A percentile compares a stretch with the other conserved stretches of the same genome.
phyloP scores from a whole-genome alignment of 1,140 invertebrate species.

The Anastatus disparis region DNA sequence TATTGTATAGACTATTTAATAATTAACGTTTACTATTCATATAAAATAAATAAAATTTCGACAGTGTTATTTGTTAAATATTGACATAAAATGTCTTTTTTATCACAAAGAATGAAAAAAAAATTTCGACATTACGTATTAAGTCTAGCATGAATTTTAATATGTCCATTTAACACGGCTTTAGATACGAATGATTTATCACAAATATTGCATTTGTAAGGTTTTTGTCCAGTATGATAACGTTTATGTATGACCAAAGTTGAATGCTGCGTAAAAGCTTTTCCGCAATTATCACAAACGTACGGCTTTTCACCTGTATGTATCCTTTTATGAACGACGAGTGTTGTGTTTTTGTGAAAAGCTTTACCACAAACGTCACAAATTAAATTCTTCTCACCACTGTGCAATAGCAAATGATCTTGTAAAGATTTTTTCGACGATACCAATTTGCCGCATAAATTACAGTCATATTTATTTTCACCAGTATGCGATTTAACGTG shows the following conservation, averaged over 20 bases:
- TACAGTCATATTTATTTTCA: conserved; percentile 81
- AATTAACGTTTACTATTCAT: no score
- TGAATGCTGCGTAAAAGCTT: conserved; percentile 81
- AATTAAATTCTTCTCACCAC: conserved; percentile 69
- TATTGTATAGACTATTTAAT: no score
- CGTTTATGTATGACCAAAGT: conserved; percentile 71
- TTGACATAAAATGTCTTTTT: no score
- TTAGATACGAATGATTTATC: conserved; percentile 67
- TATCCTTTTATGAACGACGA: conserved; percentile 76
- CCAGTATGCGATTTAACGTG: conserved; percentile 73
- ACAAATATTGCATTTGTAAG: conserved; percentile 70
- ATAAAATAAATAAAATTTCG: no score
- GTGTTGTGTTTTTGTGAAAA: conserved; percentile 73
- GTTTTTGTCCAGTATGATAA: conserved; percentile 76
- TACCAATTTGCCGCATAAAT: conserved; percentile 71
- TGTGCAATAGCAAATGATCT: conserved; percentile 70
- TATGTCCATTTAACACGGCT: conserved; percentile 58
- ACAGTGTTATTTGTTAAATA: no score
- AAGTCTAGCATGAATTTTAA: conserved; percentile 47
- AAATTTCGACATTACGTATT: no score
- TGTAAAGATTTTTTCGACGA: conserved; percentile 61
- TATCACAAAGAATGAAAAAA: no score
- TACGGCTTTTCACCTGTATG: conserved; percentile 42
- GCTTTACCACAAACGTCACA: conserved; percentile 82
- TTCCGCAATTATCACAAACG: conserved; percentile 79